Evolutionary conservation across 2,888 invertebrate species (phyloP).

Genomic region (Cotesia congregata): DNA sequence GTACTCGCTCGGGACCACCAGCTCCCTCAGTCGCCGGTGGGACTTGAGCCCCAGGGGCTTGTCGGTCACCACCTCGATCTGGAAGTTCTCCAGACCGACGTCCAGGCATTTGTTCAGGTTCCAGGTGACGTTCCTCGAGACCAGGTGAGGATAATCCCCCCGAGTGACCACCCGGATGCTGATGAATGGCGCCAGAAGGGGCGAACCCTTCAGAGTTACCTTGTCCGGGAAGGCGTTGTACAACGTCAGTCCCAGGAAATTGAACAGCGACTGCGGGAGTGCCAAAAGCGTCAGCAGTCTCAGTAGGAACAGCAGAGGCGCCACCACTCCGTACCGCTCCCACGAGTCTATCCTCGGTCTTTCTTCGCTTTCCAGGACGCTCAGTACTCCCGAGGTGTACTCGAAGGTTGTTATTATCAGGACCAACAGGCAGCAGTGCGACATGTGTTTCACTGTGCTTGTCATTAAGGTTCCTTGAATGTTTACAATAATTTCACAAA

Average conservation of each 20-base stretch:
- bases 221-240: constrained; percentile 97
- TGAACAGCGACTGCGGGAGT: constrained; percentile 90
- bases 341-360: constrained; percentile 81
- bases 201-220: constrained; percentile 89
- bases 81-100: constrained; percentile 93
- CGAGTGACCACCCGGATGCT: constrained; percentile 95
- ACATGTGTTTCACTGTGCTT: constrained; percentile 82
- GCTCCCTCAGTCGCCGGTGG: constrained; percentile 86
- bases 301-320: constrained; percentile 82
- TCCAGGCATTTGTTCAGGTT: constrained; percentile 91
- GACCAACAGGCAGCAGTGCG: constrained; percentile 84
- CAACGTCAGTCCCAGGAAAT: constrained; percentile 87
- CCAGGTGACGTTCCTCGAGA: constrained; percentile 86
- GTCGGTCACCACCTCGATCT: constrained; percentile 96
- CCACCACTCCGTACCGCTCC: constrained; percentile 84
- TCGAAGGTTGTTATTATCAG: constrained; percentile 84
- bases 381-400: constrained; percentile 63
- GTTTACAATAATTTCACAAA: no score
- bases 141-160: constrained; percentile 93
- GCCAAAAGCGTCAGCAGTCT: constrained; percentile 87
- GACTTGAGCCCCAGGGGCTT: constrained; percentile 84
- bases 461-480: constrained; percentile 64
- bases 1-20: constrained; percentile 90
- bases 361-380: constrained; percentile 67
- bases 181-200: constrained; percentile 92